Percentiles rank a stretch among this genome's conserved stretches.
Conservation (phyloP, 2,797 vertebrate genomes). For the Catharus ustulatus region DNA sequence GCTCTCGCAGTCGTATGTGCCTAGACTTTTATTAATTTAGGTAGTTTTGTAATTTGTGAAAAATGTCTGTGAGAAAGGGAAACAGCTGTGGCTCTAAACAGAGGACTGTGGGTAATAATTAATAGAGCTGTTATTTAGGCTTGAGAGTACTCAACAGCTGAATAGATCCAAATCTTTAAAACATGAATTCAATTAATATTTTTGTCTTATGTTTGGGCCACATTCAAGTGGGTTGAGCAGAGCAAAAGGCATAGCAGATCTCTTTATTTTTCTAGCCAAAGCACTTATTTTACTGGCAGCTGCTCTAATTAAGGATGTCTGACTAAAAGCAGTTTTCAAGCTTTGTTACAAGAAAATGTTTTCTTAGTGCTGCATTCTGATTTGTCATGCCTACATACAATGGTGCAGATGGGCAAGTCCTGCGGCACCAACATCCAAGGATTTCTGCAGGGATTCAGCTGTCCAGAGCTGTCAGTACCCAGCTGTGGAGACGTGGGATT, state of each 20-base stretch:
- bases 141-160: slow-evolving; percentile 36
- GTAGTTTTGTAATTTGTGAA: slow-evolving; percentile 4
- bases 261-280: slow-evolving; percentile 31
- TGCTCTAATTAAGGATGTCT: slow-evolving; percentile 50
- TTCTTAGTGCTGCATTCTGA: not conserved
- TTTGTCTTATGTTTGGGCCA: slow-evolving; percentile 48
- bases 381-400: not conserved
- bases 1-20: not conserved
- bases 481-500: not conserved
- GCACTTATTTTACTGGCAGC: slow-evolving; percentile 43
- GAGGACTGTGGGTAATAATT: slow-evolving; percentile 42
- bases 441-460: slow-evolving; percentile 18
- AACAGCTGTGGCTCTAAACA: slow-evolving; percentile 16
- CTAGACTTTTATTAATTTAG: slow-evolving; percentile 13
- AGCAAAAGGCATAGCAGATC: slow-evolving; percentile 40
- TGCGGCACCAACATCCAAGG: not conserved
- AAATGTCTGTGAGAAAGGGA: not conserved
- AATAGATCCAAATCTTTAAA: slow-evolving; percentile 17
- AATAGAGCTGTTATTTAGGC: slow-evolving; percentile 41
- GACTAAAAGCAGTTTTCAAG: slow-evolving; percentile 36
- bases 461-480: slow-evolving; percentile 40
- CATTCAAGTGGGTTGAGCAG: not conserved
- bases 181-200: slow-evolving; percentile 30
- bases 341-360: slow-evolving; percentile 24
- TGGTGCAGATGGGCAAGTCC: slow-evolving; percentile 13